These are phyloP conservation scores for Cydia strobilella DNA, from an alignment of 1,140 invertebrate genomes.

Conservation along the genomic window DNA sequence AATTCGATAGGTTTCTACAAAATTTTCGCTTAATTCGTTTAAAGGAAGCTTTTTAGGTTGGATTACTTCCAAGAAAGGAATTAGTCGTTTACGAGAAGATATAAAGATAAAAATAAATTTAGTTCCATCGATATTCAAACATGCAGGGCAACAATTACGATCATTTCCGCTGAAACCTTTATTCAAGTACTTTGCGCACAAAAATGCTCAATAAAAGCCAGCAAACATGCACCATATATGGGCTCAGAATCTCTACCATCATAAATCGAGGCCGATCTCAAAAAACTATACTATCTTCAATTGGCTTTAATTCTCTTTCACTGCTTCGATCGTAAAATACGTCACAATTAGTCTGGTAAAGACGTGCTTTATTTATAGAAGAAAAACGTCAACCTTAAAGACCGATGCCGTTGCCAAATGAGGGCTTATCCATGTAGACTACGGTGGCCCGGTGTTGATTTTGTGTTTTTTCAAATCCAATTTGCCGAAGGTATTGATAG, in stretches of 20 bases:
- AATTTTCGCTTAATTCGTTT: conserved; percentile 27
- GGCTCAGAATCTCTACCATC: conserved; percentile 48
- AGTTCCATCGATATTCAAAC: conserved; percentile 17
- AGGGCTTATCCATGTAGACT: conserved; percentile 49
- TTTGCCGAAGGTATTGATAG: conserved; percentile 43
- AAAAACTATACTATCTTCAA: conserved; percentile 64
- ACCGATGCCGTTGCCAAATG: conserved; percentile 58
- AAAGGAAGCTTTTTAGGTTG: conserved; percentile 11
- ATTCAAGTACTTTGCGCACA: conserved; percentile 38
- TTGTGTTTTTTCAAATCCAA: conserved; percentile 40
- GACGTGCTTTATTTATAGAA: conserved; percentile 55
- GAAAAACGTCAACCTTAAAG: conserved; percentile 52
- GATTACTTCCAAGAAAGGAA: conserved; percentile 19
- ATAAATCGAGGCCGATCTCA: conserved; percentile 58
- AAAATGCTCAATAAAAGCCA: conserved; percentile 45
- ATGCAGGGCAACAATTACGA: conserved; percentile 9
- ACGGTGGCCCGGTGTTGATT: conserved; percentile 37
- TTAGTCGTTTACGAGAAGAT: conserved; percentile 24
- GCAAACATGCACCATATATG: conserved; percentile 52
- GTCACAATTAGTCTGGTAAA: conserved; percentile 67
- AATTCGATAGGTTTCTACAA: conserved; percentile 36
- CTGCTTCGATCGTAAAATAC: conserved; percentile 62
- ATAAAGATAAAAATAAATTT: conserved; percentile 25
- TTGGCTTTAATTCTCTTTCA: conserved; percentile 56
- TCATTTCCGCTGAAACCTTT: conserved; percentile 39